Evolutionary conservation across 2,797 vertebrate species (phyloP).

Genomic region (Meriones psammophilus): DNA sequence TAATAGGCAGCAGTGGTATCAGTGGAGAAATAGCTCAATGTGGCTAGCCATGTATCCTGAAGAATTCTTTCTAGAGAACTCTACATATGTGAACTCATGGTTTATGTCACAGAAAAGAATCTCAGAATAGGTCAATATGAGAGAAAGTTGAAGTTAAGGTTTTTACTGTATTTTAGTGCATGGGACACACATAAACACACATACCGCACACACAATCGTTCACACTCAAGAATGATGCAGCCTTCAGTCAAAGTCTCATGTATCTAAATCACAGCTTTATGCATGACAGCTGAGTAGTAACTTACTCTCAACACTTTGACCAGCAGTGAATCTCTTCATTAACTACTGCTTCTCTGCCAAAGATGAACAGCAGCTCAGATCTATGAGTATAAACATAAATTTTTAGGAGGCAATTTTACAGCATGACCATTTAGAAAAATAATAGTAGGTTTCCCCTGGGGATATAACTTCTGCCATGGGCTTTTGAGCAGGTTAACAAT

Average conservation of each 20-base stretch:
- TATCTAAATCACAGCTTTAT: not conserved
- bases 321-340: not conserved
- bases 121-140: not conserved
- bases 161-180: not conserved
- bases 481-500: not conserved
- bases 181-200: not conserved
- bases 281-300: not conserved
- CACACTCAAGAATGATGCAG: not conserved
- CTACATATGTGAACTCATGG: not conserved
- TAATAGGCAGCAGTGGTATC: not conserved
- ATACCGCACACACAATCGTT: not conserved
- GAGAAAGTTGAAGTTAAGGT: not conserved
- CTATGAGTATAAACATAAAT: slow-evolving; percentile 8
- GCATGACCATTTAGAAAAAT: not conserved
- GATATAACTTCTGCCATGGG: not conserved
- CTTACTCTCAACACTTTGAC: not conserved
- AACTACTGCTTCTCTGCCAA: not conserved
- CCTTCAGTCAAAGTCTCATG: not conserved
- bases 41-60: not conserved
- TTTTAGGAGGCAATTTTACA: not conserved
- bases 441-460: not conserved
- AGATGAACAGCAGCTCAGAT: not conserved
- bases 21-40: not conserved
- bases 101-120: not conserved
- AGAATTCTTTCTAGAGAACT: not conserved